Base-by-base conservation (phyloP, 92 coral and sea anemone species). In the Phenganax stokvisi region DNA sequence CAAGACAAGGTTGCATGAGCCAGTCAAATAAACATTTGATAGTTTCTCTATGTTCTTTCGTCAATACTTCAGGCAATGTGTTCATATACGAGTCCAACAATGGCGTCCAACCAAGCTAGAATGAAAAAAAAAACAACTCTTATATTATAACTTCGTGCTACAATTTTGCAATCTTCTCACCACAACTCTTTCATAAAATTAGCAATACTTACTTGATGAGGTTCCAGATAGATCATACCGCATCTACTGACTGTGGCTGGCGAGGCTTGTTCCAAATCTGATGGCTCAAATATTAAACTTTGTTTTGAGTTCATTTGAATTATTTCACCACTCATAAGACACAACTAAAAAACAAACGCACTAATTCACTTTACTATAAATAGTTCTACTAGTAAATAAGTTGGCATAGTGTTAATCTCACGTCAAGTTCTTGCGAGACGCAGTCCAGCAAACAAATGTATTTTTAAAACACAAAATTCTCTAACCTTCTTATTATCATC, bases 201-300 rank as follows among this genome's bases (percentile, higher is more conserved):
- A 11, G 28, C 25, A 27, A 10, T 6, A 12, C 84, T 57, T 77
- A 91, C 97, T 90, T 94, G 98, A 72, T 89, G 91, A 0, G 98
- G 98, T 56, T 94, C 98, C 57, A 94, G 88, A 85, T 94, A 94
- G 31, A 94, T 94, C 98, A 94, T 93, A 61, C 98, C 98, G 81
- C 98, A 93, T 17, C 98, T 86, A 70, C 98, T 93, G 85, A 93
- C 98, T 47, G 98, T 93, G 28, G 98, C 98, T 7, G 98, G 98
- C 6, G 98, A 93, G 8, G 98, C 98, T 83, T 93, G 98, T 65
- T 93, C 98, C 44, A 93, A 89, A 72, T 93, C 98, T 15, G 98
- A 96, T 9, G 98, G 98, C 80, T 93, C 98, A 68, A 93, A 93
- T 54, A 93, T 93, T 84, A 93, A 81, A 85, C 98, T 93, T 77